A percentile compares a stretch with the other conserved stretches of the same genome.
Conservation (phyloP, 2,113 vertebrate genomes). For the Coptodon bakossiorum region DNA sequence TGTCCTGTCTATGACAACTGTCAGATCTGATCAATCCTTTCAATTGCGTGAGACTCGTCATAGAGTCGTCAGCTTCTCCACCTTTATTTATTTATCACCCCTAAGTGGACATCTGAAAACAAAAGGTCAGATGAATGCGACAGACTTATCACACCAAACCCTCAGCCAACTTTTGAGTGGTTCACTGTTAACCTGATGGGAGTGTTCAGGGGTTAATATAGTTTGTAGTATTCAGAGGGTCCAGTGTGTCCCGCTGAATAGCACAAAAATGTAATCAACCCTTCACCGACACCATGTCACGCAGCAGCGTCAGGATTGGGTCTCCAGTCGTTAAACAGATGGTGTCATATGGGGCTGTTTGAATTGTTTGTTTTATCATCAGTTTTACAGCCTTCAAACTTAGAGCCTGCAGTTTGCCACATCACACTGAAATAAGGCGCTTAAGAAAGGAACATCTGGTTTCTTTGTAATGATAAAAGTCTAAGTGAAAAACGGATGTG, state of each 20-base stretch:
- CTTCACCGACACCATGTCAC: not conserved
- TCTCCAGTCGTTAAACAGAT: not conserved
- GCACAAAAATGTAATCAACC: not conserved
- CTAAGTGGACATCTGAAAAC: not conserved
- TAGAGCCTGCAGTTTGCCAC: not conserved
- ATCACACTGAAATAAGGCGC: not conserved
- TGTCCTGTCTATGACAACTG: not conserved
- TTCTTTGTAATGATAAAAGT: not conserved
- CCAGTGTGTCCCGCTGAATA: not conserved
- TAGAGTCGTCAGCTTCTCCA: not conserved
- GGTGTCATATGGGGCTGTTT: not conserved
- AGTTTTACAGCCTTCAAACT: not conserved
- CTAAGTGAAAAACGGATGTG: not conserved
- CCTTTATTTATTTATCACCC: not conserved
- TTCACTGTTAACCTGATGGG: not conserved
- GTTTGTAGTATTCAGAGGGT: not conserved
- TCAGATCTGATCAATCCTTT: not conserved
- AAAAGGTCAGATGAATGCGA: not conserved
- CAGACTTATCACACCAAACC: not conserved
- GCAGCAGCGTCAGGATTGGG: not conserved
- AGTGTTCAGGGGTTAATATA: not conserved
- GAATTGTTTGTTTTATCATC: not conserved
- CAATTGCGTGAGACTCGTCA: not conserved
- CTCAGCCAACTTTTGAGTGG: not conserved
- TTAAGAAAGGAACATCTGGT: not conserved